Base-by-base conservation (phyloP, 2,113 vertebrate species). In the Oncorhynchus mykiss region DNA sequence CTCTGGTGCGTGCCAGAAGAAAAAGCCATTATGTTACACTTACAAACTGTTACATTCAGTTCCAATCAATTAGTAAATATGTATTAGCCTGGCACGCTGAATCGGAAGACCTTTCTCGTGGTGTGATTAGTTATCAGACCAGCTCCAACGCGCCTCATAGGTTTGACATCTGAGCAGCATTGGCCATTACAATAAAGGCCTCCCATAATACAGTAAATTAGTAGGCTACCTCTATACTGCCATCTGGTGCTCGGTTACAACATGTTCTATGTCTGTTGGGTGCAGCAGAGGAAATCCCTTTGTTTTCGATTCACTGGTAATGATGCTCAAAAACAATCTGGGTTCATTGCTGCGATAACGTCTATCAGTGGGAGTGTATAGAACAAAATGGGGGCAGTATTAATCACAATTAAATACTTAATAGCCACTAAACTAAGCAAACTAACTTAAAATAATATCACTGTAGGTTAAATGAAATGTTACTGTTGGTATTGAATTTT, bases 231-330 rank as follows among this genome's bases (percentile, higher is more conserved):
- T 27, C 66, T 45, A 65, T n/a, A 39, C 65, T 62, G 82, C 76
- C 79, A 76, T 31, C 82, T 73, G 29, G 54, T 81, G 82, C 39
- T 67, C 22, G 34, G 11, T 24, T 54, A 9, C 12, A 22, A 12
- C 9, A 71, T 16, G 13, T 8, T 22, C 8, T 48, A 3, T 74
- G 7, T 49, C 59, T 45, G 39, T 45, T 45, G 27, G 18, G 64
- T 65, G 34, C 31, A 73, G 12, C n/a, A 18, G 45, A 65, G 12
- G 18, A 25, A 20, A 45, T 48, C 64, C n/a, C 60, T 73, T 73
- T 64, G 66, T 75, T 6, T 70, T 59, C 20, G 2, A 62, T 24
- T 69, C 64, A 54, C 12, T 54, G 7, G n/a, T 8, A 62, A 22
- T 62, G 18, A 62, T n/a, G n/a, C 59, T 62, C 7, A 22, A 54